phyloP scores from a whole-genome alignment of 2,797 vertebrate genomes.

The Gymnodraco acuticeps region DNA sequence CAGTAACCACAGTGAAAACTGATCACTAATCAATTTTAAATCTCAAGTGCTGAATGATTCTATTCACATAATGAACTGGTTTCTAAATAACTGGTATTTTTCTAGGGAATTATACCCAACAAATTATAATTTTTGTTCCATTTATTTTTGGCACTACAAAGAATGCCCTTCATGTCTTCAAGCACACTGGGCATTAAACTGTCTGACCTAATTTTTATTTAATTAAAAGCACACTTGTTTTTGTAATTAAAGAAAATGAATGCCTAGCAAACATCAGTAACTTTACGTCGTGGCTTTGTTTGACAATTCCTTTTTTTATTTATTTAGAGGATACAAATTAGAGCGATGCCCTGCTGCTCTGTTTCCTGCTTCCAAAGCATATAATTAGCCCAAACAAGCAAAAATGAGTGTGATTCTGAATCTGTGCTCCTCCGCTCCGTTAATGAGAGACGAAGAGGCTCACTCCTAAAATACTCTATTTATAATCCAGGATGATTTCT shows the following conservation, averaged over 20 bases:
- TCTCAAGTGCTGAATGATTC: conserved; percentile 8
- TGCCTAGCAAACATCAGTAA: conserved; percentile 64
- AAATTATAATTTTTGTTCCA: conserved; percentile 39
- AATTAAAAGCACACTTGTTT: conserved; percentile 68
- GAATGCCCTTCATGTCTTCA: conserved; percentile 33
- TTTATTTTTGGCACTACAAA: conserved; percentile 16
- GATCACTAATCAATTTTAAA: background rate
- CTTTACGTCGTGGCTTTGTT: conserved; percentile 70
- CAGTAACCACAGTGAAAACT: background rate
- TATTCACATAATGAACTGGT: conserved; percentile 3
- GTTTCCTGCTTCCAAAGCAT: conserved; percentile 79
- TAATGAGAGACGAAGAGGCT: conserved; percentile 79
- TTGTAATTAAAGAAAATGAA: conserved; percentile 47
- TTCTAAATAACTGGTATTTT: background rate
- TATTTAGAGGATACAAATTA: conserved; percentile 78
- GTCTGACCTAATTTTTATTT: conserved; percentile 67
- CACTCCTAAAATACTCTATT: conserved; percentile 74
- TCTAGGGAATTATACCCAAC: conserved; percentile 16
- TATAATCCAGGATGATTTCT: conserved; percentile 79
- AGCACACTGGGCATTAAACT: conserved; percentile 49
- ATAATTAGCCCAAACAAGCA: conserved; percentile 84
- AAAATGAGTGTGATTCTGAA: conserved; percentile 77
- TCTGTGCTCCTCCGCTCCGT: conserved; percentile 63
- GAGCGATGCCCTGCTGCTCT: conserved; percentile 80
- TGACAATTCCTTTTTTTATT: conserved; percentile 57